Percentiles rank a stretch among this genome's conserved stretches.
These are phyloP conservation scores for Genyomyrus donnyi DNA, from an alignment of 2,113 vertebrate species.

Conservation along the genomic window DNA sequence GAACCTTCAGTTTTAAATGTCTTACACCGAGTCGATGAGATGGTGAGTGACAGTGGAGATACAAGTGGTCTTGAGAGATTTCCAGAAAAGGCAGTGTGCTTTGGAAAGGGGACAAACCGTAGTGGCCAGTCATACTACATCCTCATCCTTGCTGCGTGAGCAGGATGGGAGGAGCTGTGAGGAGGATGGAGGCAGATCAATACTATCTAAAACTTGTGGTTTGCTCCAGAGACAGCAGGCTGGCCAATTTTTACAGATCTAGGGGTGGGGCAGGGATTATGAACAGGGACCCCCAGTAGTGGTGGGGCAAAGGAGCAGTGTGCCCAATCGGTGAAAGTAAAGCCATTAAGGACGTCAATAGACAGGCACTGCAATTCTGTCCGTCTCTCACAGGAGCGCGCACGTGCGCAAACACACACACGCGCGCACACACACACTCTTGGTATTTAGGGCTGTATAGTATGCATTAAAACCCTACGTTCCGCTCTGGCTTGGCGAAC, in stretches of 20 bases:
- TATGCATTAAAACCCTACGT: not conserved
- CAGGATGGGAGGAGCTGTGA: not conserved
- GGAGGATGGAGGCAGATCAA: not conserved
- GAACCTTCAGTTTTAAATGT: not conserved
- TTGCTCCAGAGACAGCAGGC: not conserved
- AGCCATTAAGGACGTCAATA: not conserved
- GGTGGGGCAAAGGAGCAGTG: not conserved
- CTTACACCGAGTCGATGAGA: not conserved
- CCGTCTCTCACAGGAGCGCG: not conserved
- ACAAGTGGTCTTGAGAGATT: not conserved
- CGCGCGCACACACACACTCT: not conserved
- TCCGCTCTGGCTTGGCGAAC: not conserved
- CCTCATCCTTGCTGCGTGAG: not conserved
- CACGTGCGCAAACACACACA: not conserved
- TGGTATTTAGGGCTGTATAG: not conserved
- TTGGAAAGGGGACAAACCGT: not conserved
- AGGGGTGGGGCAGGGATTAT: not conserved
- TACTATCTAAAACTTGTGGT: not conserved
- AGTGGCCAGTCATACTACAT: not conserved
- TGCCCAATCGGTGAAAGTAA: not conserved
- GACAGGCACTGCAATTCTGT: not conserved
- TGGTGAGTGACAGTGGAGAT: not conserved
- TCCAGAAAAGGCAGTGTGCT: not conserved
- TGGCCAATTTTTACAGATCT: not conserved
- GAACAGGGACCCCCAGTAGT: not conserved